phyloP scores from a whole-genome alignment of 2,888 invertebrate genomes.

The Lochmaea capreae region DNA sequence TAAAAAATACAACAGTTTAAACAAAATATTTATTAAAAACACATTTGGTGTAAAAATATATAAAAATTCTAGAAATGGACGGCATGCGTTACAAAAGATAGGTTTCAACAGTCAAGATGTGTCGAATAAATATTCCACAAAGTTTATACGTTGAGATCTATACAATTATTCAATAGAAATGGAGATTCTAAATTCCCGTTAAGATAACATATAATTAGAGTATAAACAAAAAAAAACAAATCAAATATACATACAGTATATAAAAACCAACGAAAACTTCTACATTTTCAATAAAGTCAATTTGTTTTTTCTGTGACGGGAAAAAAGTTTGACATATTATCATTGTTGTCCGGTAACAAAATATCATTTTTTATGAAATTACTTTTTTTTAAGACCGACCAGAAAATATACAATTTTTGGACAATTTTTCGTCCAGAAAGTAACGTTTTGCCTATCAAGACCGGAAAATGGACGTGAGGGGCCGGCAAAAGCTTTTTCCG shows the following conservation, averaged over 20 bases:
- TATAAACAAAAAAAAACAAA: neutral
- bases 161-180: neutral
- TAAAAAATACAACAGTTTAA: neutral
- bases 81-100: slow-evolving; percentile 2
- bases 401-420: no score
- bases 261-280: neutral
- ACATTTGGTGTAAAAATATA: slow-evolving; percentile 5
- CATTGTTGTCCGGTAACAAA: no score
- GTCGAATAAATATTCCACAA: neutral
- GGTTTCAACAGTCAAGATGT: neutral
- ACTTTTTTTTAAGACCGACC: no score
- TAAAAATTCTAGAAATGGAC: slow-evolving; percentile 12
- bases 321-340: no score
- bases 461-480: no score
- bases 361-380: no score
- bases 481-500: no score
- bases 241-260: neutral
- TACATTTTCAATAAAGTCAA: no score
- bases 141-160: neutral
- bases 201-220: neutral
- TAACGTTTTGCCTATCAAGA: no score
- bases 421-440: no score
- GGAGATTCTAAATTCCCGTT: neutral
- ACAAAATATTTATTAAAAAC: slow-evolving; percentile 16
- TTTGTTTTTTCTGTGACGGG: no score